Conservation (phyloP, 1,140 invertebrate genomes). For the Gonatopus flavifemur region DNA sequence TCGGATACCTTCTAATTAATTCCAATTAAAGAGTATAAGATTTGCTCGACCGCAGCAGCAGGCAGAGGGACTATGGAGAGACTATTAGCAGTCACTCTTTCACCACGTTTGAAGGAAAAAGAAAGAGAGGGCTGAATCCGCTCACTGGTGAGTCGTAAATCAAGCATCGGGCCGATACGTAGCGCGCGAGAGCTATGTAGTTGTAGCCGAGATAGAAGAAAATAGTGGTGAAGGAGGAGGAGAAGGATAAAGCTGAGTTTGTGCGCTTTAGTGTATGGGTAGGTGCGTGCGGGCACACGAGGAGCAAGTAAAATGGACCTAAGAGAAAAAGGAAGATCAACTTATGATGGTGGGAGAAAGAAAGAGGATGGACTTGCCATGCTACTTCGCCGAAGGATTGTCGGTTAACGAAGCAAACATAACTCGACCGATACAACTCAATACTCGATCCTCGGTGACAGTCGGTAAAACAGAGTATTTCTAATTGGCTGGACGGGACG, state of each 20-base stretch:
- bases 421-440: constrained; percentile 58
- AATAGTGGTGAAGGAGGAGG: background rate
- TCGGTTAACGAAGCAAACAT: constrained; percentile 55
- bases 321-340: background rate
- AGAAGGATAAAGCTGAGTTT: too few relatives aligned
- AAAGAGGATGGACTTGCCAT: constrained; percentile 24
- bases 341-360: constrained; percentile 4
- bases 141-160: constrained; percentile 53
- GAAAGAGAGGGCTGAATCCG: constrained; percentile 27
- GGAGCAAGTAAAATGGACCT: too few relatives aligned
- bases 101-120: constrained; percentile 24
- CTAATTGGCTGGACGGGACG: constrained; percentile 56
- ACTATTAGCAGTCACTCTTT: constrained; percentile 56
- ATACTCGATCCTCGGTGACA: constrained; percentile 51
- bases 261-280: background rate
- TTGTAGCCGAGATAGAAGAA: background rate
- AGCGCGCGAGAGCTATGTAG: constrained; percentile 13
- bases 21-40: constrained; percentile 61
- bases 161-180: constrained; percentile 43
- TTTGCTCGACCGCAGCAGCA: constrained; percentile 54
- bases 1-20: constrained; percentile 54
- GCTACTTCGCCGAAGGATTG: constrained; percentile 18
- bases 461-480: constrained; percentile 59
- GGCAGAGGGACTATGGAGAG: constrained; percentile 38
- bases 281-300: constrained; percentile 12